These are phyloP conservation scores for Heterohyrax brucei DNA, from an alignment of 2,797 vertebrate genomes.

Conservation along the genomic window DNA sequence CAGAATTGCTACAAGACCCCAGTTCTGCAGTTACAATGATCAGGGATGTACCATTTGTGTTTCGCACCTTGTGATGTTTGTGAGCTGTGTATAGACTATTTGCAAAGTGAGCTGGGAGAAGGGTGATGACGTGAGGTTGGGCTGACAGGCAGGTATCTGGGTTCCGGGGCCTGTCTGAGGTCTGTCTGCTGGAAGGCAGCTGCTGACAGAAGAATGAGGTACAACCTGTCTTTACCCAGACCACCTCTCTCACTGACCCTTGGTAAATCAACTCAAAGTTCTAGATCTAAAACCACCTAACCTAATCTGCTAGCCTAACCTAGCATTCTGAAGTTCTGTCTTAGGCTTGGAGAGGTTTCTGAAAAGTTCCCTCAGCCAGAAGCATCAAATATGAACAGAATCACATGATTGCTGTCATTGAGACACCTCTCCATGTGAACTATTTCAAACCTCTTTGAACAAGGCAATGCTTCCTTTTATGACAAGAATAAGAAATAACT, in stretches of 20 bases:
- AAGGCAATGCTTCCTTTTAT: background rate
- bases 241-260: accelerated
- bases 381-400: slow-evolving; percentile 1
- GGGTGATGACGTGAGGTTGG: background rate
- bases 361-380: background rate
- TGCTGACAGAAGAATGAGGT: background rate
- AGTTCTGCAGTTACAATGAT: background rate
- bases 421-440: slow-evolving; percentile 70
- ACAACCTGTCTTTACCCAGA: background rate
- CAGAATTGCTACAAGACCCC: background rate
- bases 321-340: background rate
- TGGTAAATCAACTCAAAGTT: background rate
- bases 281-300: slow-evolving; percentile 24
- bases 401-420: slow-evolving; percentile 61
- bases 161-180: background rate
- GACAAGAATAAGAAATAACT: background rate
- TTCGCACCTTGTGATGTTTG: background rate
- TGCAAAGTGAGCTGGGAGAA: background rate
- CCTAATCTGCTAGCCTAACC: slow-evolving; percentile 23
- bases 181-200: background rate
- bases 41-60: background rate
- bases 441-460: slow-evolving; percentile 53
- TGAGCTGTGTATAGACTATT: background rate
- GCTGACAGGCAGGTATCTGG: background rate
- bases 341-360: background rate